Evolutionary conservation across 2,797 vertebrate species (phyloP).

Genomic region (Centropyge bicolor): DNA sequence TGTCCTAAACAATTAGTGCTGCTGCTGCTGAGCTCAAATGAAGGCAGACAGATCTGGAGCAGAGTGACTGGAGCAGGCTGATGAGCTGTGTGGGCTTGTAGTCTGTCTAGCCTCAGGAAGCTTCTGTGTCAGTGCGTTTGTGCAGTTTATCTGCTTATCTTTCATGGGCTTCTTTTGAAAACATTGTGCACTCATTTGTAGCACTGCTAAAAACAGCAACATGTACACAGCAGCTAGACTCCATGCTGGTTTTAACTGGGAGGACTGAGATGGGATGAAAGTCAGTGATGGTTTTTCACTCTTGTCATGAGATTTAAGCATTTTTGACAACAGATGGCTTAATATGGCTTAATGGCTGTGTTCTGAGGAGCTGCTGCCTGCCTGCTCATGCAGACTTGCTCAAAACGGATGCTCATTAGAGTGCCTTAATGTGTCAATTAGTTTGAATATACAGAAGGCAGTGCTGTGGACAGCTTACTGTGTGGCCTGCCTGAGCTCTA

Average conservation of each 20-base stretch:
- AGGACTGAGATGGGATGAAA: constrained; percentile 13
- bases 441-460: constrained; percentile 4
- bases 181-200: constrained; percentile 23
- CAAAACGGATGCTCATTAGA: constrained; percentile 3
- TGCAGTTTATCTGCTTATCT: constrained; percentile 60
- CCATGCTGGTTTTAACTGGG: constrained; percentile 11
- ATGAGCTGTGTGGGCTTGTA: constrained; percentile 50
- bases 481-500: neutral
- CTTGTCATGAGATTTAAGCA: constrained; percentile 20
- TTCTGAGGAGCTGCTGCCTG: constrained; percentile 16
- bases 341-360: constrained; percentile 29
- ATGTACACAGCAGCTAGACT: neutral
- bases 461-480: neutral
- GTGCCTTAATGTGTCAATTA: neutral
- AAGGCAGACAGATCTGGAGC: constrained; percentile 74
- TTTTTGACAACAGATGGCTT: constrained; percentile 53
- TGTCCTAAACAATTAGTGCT: constrained; percentile 69
- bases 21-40: constrained; percentile 48
- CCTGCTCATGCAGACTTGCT: constrained; percentile 1
- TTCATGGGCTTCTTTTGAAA: constrained; percentile 16
- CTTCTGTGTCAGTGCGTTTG: constrained; percentile 21
- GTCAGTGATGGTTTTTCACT: neutral
- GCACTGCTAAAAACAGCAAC: constrained; percentile 24
- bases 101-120: constrained; percentile 58
- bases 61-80: constrained; percentile 52